Evolutionary conservation across 2,888 invertebrate species (phyloP), one percentile per base, ranked within the genome.

Genomic region (Pycnomerus fuliginosus): DNA sequence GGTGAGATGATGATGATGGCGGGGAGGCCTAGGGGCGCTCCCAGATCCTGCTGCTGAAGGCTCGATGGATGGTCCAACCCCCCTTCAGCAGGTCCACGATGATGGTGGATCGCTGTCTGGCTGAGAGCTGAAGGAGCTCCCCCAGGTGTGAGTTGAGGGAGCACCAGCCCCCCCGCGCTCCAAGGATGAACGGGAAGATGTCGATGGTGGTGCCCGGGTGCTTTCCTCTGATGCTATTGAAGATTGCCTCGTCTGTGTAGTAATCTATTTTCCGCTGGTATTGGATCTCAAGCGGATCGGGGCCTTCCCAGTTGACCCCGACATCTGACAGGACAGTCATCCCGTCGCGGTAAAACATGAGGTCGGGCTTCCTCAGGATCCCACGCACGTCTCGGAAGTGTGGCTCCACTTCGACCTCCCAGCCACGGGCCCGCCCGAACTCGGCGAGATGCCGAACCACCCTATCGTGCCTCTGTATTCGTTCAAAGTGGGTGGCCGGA

Each of bases 391-490:
- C 7, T 3, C 48, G 2, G 5, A 50, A 7, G 3, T 17, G 8
- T 2, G 48, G 48, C 16, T 50, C 50, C 8, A 25, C 31, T 8
- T 35, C 31, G 2, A 35, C 36, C 3, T 14, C 3, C 36, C 44
- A 50, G 2, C 48, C 50, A 20, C 5, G 8, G 5, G 4, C 7
- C 20, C 5, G 5, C 7, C 20, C 30, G 4, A 14, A 11, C 14
- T 30, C 10, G n/a, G 32, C 32, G 2, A 32, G 11, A 10, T 3
- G 7, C n/a, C 2, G n/a, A 14, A 44, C 50, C 3, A 56, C 27
- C n/a, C 44, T 27, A 25, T 58, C 36, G 30, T 56, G 52, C n/a
- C 52, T 27, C 5, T 17, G 2, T 2, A 52, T 48, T 1, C 52
- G 13, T 12, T 46, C 24, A 16, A 37, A 52, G 16, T 60, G 59